A percentile compares a stretch with the other conserved stretches of the same genome.
These are phyloP conservation scores for Sogatella furcifera DNA, from an alignment of 1,140 invertebrate genomes.

Conservation along the genomic window DNA sequence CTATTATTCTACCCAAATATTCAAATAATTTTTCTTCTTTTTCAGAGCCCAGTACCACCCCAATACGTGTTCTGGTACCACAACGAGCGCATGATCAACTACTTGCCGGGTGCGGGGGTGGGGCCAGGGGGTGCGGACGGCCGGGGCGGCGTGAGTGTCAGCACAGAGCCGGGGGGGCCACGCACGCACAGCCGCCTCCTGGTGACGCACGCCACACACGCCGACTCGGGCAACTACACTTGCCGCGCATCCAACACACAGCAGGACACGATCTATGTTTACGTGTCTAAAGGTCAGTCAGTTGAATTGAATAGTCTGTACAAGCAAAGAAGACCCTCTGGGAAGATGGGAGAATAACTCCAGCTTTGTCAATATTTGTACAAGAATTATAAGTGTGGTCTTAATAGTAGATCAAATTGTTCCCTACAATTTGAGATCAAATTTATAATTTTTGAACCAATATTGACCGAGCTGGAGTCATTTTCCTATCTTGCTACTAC, in stretches of 20 bases:
- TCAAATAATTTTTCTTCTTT: constrained; percentile 20
- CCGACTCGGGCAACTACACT: constrained; percentile 35
- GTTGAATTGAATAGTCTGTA: too few relatives aligned
- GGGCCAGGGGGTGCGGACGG: not conserved
- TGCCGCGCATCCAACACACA: constrained; percentile 37
- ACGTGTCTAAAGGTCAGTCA: not conserved
- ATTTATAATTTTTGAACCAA: too few relatives aligned
- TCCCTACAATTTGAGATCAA: too few relatives aligned
- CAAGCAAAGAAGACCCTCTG: too few relatives aligned
- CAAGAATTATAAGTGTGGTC: too few relatives aligned
- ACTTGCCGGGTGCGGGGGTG: constrained; percentile 28
- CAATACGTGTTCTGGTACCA: constrained; percentile 89
- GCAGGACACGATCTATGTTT: constrained; percentile 35
- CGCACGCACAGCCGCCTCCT: constrained; percentile 22
- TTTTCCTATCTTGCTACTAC: too few relatives aligned
- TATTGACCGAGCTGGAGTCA: too few relatives aligned
- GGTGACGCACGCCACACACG: constrained; percentile 28
- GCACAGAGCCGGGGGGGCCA: constrained; percentile 25
- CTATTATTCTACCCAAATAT: too few relatives aligned
- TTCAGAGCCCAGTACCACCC: constrained; percentile 75
- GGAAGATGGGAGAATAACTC: too few relatives aligned
- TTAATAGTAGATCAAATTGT: too few relatives aligned
- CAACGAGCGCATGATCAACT: constrained; percentile 86
- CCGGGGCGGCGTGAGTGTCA: constrained; percentile 29
- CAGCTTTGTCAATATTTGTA: too few relatives aligned